Evolutionary conservation across 2,113 vertebrate genomes (phyloP), one percentile per base, ranked within the genome.

Genomic region (Myotis lucifugus): DNA sequence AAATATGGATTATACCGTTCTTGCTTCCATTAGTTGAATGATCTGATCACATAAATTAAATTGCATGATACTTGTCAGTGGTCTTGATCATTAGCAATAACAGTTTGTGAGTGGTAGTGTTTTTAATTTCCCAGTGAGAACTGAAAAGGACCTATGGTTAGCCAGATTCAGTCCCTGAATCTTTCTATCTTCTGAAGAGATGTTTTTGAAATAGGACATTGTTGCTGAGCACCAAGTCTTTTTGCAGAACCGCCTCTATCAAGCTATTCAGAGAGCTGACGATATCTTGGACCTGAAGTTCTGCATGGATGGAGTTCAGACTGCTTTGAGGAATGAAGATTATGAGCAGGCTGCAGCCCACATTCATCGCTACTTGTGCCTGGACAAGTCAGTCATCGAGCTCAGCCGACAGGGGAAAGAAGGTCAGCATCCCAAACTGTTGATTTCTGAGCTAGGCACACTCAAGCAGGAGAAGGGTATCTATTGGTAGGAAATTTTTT

Each of bases 201-300:
- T 18, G 8, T 64, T 82, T 83, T 72, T 87, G 25, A 50, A 46
- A 0, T 0, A 87, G 86, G 83, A 84, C 48, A n/a, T 85, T 83
- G 59, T 72, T 79, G 95, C 95, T 95, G 93, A 89, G 17, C 37
- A 21, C 54, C 54, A 74, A 27, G 46, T 94, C 81, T 97, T 96
- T 90, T 98, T 98, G 52, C 98, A 99, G 99, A 99, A 99, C 67
- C 99, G 99, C n/a, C 98, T 99, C 87, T 99, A 99, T 96, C 99
- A 99, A 82, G 99, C 99, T 90, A 99, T 99, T 96, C 99, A 99
- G 97, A 99, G 99, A 91, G 99, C 99, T 21, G 99, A 99, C 1
- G 99, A 99, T 90, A 99, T 99, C 97, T 98, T 99, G 21, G 99
- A 99, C 95, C 98, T 99, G 93, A 99, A 99, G 98, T 99, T 99